A percentile compares a stretch with the other conserved stretches of the same genome.
These are phyloP conservation scores for Heliopora coerulea DNA, from an alignment of 92 coral and sea anemone species.

Conservation along the genomic window DNA sequence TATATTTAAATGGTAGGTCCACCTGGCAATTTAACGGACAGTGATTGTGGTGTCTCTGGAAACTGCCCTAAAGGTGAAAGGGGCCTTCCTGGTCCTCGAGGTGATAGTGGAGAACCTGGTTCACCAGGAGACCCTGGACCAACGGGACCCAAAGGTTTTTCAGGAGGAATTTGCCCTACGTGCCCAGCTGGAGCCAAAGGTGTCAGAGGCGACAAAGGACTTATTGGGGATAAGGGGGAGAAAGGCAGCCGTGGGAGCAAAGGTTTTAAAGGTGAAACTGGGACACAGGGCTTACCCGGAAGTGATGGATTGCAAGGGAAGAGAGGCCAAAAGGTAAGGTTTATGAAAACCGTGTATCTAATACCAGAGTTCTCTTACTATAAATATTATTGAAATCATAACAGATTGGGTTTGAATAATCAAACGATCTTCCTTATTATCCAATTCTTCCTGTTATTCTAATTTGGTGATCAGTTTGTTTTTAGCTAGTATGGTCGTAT, in stretches of 20 bases:
- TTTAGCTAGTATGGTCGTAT: too few species aligned
- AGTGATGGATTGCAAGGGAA: background rate
- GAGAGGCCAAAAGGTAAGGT: background rate
- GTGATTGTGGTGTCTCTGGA: conserved; percentile 11
- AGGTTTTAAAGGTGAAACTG: background rate
- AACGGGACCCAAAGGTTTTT: conserved; percentile 61
- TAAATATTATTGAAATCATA: too few species aligned
- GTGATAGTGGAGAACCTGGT: conserved; percentile 65
- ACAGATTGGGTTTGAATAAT: too few species aligned
- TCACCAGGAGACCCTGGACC: conserved; percentile 51
- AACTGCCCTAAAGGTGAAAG: conserved; percentile 19
- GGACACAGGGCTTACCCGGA: background rate
- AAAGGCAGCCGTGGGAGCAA: background rate
- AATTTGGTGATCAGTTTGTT: too few species aligned
- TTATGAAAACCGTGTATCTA: background rate
- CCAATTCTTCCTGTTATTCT: too few species aligned
- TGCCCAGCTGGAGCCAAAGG: conserved; percentile 33
- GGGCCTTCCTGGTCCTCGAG: conserved; percentile 46
- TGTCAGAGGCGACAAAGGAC: conserved; percentile 13
- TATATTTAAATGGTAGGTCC: conserved; percentile 1
- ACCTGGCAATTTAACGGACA: background rate
- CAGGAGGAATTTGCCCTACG: conserved; percentile 36
- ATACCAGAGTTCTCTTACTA: too few species aligned
- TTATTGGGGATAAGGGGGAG: conserved; percentile 3
- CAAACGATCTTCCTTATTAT: too few species aligned